A percentile compares a stretch with the other conserved stretches of the same genome.
phyloP scores from a whole-genome alignment of 2,113 vertebrate genomes.

The Platichthys stellatus region DNA sequence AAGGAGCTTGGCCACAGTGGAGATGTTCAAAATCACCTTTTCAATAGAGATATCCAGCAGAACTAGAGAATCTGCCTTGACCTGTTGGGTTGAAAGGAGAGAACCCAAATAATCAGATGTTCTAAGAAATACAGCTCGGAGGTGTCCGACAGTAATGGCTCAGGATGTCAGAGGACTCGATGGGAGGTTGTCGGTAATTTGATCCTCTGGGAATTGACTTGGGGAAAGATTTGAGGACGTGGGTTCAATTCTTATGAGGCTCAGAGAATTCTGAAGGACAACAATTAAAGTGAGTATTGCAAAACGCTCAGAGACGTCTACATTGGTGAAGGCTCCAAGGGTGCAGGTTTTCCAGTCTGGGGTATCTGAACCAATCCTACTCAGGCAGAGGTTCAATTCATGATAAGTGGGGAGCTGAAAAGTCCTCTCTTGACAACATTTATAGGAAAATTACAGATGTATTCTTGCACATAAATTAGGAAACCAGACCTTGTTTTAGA shows the following conservation, averaged over 20 bases:
- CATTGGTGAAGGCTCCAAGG: background rate
- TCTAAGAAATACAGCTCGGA: background rate
- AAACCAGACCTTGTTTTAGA: background rate
- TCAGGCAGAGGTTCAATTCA: too few relatives aligned
- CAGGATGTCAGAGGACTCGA: background rate
- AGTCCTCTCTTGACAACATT: background rate
- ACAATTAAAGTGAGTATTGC: background rate
- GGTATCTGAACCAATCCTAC: background rate
- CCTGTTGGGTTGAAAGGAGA: too few relatives aligned
- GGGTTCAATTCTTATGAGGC: too few relatives aligned
- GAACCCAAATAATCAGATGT: too few relatives aligned
- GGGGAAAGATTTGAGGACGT: background rate
- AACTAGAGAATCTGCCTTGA: too few relatives aligned
- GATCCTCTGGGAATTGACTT: background rate
- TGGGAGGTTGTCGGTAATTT: background rate
- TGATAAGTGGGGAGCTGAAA: too few relatives aligned
- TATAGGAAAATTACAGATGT: background rate
- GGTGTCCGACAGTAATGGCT: too few relatives aligned
- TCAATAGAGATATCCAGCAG: too few relatives aligned
- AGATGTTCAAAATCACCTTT: too few relatives aligned
- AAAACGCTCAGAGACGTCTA: background rate
- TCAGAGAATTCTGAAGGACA: background rate
- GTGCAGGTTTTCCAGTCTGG: too few relatives aligned
- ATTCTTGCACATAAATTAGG: background rate
- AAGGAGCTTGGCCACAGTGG: too few relatives aligned